Evolutionary conservation across 2,797 vertebrate genomes (phyloP).

Genomic region (Sphenopsis melanotis): DNA sequence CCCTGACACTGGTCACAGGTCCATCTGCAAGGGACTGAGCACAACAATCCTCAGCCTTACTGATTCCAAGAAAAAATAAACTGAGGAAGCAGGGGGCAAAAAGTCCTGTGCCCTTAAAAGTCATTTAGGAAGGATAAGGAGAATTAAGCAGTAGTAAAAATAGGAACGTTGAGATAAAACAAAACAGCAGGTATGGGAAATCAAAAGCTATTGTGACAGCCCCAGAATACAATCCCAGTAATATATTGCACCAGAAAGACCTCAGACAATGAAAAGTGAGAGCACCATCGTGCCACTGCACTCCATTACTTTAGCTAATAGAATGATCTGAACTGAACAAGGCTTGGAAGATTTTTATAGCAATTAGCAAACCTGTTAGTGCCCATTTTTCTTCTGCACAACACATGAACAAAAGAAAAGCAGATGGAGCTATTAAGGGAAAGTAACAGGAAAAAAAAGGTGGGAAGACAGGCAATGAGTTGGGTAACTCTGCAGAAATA

Average conservation of each 20-base stretch:
- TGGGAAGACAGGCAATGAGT: neutral
- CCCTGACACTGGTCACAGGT: neutral
- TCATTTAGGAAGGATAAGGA: neutral
- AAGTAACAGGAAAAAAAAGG: neutral
- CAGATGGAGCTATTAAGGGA: neutral
- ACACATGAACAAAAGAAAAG: constrained; percentile 11
- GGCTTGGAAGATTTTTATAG: constrained; percentile 11
- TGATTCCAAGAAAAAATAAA: neutral
- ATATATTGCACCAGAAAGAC: constrained; percentile 17
- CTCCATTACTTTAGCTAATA: constrained; percentile 42
- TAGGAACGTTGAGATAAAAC: neutral
- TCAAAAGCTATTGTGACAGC: constrained; percentile 19
- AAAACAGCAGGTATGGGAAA: constrained; percentile 31
- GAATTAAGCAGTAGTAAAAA: neutral
- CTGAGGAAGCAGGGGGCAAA: neutral
- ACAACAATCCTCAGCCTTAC: neutral
- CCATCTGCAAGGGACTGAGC: neutral
- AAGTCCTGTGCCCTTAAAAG: neutral
- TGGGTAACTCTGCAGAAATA: neutral
- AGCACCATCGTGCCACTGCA: neutral
- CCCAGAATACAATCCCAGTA: neutral
- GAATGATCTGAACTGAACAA: constrained; percentile 8
- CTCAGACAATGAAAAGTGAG: constrained; percentile 1
- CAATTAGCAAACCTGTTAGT: constrained; percentile 48
- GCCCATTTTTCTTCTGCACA: constrained; percentile 26